Conservation (phyloP, 2,888 invertebrate species). For the Sphinx pinastri region DNA sequence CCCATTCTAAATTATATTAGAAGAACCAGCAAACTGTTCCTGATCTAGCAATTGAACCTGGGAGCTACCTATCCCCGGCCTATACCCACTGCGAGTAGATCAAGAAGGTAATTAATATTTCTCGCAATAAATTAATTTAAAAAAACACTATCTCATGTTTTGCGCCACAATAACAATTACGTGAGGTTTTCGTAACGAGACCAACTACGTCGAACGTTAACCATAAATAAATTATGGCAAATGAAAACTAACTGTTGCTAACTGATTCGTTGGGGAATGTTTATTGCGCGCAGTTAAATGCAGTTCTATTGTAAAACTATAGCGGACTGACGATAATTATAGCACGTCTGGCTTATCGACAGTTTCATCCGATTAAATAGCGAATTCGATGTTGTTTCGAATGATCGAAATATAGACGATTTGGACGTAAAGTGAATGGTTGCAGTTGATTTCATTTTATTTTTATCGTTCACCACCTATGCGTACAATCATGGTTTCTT, state of each 20-base stretch:
- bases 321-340: not conserved
- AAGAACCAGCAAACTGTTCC: too few species aligned
- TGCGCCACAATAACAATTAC: conserved; percentile 18
- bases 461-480: too few species aligned
- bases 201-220: conserved; percentile 17
- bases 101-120: not conserved
- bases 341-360: not conserved
- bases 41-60: too few species aligned
- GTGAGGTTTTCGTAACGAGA: conserved; percentile 26
- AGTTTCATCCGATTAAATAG: not conserved
- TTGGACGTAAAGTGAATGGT: too few species aligned
- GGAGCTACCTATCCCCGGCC: too few species aligned
- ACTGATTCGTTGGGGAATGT: conserved; percentile 21
- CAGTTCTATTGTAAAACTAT: not conserved
- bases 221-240: conserved; percentile 23
- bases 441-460: too few species aligned
- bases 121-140: not conserved
- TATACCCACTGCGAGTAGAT: too few species aligned
- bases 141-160: not conserved
- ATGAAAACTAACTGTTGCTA: conserved; percentile 28
- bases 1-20: too few species aligned
- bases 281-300: conserved; percentile 10
- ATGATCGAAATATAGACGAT: too few species aligned
- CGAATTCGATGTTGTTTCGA: too few species aligned
- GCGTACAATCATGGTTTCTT: too few species aligned